Conservation (phyloP, 2,888 invertebrate species). For the Polia nebulosa region DNA sequence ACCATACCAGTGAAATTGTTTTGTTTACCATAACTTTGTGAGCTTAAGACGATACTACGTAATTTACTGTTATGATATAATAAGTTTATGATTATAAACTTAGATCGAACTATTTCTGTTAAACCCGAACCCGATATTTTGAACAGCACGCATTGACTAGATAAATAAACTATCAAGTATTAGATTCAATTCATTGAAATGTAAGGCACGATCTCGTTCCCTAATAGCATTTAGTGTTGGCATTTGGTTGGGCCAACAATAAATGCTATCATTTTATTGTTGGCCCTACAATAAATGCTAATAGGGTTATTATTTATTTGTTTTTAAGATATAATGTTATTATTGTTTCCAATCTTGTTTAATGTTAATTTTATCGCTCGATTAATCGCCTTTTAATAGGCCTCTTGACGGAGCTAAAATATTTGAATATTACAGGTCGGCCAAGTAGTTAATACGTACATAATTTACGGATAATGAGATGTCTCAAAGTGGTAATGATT, state of each 20-base stretch:
- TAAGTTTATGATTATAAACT: neutral
- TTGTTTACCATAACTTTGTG: conserved; percentile 25
- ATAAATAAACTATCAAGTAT: conserved; percentile 47
- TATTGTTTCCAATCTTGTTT: conserved; percentile 57
- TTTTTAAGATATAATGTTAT: conserved; percentile 51
- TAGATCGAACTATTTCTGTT: conserved; percentile 34
- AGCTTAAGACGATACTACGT: neutral
- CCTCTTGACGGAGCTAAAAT: conserved; percentile 41
- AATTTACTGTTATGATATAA: neutral
- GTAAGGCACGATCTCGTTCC: conserved; percentile 41
- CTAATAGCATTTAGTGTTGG: no score
- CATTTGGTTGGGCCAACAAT: no score
- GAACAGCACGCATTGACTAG: conserved; percentile 27
- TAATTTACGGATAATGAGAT: conserved; percentile 37
- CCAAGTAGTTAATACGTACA: conserved; percentile 14
- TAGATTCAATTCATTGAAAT: conserved; percentile 54
- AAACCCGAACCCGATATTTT: conserved; percentile 9
- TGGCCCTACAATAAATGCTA: no score
- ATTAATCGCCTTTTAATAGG: conserved; percentile 55
- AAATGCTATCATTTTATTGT: no score
- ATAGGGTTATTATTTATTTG: conserved; percentile 56
- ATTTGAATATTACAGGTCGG: conserved; percentile 29
- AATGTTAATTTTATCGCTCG: conserved; percentile 56
- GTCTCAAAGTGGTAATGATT: conserved; percentile 12
- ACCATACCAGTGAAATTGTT: conserved; percentile 5